Evolutionary conservation across 2,113 vertebrate genomes (phyloP).

Genomic region (Alligator sinensis): DNA sequence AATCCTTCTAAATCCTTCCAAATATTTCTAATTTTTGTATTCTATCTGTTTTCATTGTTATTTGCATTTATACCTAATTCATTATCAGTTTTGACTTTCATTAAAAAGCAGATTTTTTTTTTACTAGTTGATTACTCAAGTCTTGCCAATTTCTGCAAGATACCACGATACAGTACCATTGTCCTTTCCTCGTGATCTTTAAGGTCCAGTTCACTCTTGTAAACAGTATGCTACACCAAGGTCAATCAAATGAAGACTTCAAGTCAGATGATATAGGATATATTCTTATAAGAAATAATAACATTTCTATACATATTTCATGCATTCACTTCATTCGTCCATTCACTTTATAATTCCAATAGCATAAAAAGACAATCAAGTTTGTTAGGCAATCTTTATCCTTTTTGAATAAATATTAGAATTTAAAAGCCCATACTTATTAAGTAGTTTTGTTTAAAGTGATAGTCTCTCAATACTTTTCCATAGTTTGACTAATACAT

Average conservation of each 20-base stretch:
- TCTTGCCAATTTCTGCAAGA: neutral
- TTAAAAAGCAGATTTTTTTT: neutral
- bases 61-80: neutral
- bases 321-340: neutral
- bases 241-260: neutral
- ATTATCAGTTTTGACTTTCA: neutral
- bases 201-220: neutral
- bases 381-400: neutral
- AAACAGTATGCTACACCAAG: neutral
- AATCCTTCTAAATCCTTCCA: neutral
- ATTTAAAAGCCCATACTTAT: neutral
- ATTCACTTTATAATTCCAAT: neutral
- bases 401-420: neutral
- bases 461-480: neutral
- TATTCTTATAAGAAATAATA: neutral
- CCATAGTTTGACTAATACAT: neutral
- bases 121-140: neutral
- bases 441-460: neutral
- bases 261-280: neutral
- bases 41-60: neutral
- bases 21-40: neutral
- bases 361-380: neutral
- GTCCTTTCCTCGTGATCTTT: neutral
- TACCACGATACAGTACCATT: neutral
- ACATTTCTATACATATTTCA: neutral